Conservation (phyloP, 1,140 invertebrate genomes). For the Trichonephila clavipes region DNA sequence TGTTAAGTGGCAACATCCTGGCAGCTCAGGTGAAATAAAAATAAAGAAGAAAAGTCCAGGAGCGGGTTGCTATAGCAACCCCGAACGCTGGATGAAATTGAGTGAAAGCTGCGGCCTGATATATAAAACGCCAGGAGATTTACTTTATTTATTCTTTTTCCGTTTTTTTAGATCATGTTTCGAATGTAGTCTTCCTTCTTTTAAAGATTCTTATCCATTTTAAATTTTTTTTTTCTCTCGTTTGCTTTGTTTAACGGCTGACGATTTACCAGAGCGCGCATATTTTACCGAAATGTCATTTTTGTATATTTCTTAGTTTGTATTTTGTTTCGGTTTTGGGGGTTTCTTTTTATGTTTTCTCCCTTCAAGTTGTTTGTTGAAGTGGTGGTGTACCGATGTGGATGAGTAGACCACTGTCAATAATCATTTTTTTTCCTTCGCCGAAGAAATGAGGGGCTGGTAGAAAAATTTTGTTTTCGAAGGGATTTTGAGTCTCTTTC, state of each 20-base stretch:
- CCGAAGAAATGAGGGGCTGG: not conserved
- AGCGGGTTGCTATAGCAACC: slow-evolving; percentile 55
- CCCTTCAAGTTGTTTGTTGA: not conserved
- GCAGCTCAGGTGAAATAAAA: slow-evolving; percentile 37
- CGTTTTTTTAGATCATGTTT: not conserved
- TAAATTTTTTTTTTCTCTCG: not conserved
- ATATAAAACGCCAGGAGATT: slow-evolving; percentile 43
- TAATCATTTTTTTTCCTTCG: not conserved
- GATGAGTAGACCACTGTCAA: not conserved
- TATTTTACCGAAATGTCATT: not conserved
- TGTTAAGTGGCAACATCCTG: slow-evolving; percentile 70
- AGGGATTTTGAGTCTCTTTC: not conserved
- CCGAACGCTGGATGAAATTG: slow-evolving; percentile 65
- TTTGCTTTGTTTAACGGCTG: slow-evolving; percentile 46
- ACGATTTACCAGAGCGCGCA: not conserved
- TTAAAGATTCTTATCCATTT: slow-evolving; percentile 1
- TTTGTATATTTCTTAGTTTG: not conserved
- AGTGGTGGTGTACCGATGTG: not conserved
- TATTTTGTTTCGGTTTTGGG: not conserved
- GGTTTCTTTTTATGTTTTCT: not conserved
- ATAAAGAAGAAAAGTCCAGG: not conserved
- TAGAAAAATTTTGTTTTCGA: not conserved
- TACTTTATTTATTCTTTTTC: not conserved
- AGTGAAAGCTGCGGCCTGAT: slow-evolving; percentile 72
- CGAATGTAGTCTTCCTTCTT: not conserved